Percentiles rank a stretch among this genome's conserved stretches.
Evolutionary conservation across 1,140 invertebrate genomes (phyloP).

Genomic region (Arion vulgaris): DNA sequence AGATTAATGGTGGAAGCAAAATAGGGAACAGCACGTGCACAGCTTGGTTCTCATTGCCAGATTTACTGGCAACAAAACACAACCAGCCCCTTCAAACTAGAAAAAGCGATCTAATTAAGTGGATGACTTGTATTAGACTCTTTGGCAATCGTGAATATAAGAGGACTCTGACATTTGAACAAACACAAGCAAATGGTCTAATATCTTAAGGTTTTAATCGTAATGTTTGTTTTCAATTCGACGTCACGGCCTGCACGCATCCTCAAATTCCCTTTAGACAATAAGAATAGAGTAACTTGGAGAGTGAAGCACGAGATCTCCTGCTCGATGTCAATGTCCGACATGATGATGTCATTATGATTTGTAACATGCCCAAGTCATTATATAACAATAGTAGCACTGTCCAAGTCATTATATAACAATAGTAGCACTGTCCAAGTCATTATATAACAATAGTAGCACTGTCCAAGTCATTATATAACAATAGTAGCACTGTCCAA

Average conservation of each 20-base stretch:
- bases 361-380: no score
- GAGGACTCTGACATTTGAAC: not conserved
- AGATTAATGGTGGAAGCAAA: not conserved
- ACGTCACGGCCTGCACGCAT: not conserved
- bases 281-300: no score
- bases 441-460: no score
- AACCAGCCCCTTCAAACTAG: not conserved
- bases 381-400: no score
- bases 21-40: conserved; percentile 6
- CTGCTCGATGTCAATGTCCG: no score
- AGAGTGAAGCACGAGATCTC: no score
- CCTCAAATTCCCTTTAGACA: no score
- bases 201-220: not conserved
- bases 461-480: no score
- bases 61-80: not conserved
- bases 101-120: conserved; percentile 13
- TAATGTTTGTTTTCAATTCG: not conserved
- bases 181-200: conserved; percentile 9
- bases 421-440: no score
- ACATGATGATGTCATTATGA: no score
- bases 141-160: not conserved
- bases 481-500: no score
- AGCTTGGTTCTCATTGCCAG: not conserved
- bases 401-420: no score
- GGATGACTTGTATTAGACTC: not conserved